These are phyloP conservation scores for Ardeotis arabs DNA, from an alignment of 2,113 vertebrate species.

Conservation along the genomic window DNA sequence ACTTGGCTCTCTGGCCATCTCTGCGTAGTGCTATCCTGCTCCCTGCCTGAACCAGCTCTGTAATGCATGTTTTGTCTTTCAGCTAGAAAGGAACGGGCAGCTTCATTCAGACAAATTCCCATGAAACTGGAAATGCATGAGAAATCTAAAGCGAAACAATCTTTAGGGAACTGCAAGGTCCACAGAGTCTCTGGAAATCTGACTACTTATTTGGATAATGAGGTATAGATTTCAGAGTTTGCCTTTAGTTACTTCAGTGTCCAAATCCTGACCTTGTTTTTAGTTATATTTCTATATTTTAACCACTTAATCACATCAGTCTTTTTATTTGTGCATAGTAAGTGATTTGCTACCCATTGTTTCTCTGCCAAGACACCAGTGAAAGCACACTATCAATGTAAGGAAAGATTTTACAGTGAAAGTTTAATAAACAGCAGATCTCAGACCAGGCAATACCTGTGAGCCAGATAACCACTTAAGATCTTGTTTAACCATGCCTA, in stretches of 20 bases:
- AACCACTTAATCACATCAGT: neutral
- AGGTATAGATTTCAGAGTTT: neutral
- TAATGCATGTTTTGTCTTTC: neutral
- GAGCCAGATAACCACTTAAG: neutral
- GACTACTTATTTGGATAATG: neutral
- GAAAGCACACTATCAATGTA: neutral
- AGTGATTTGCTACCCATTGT: neutral
- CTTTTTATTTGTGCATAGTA: neutral
- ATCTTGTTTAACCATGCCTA: neutral
- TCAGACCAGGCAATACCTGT: neutral
- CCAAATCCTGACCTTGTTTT: neutral
- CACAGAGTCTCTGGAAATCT: neutral
- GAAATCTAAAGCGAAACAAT: neutral
- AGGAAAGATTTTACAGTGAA: neutral
- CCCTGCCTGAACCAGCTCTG: neutral
- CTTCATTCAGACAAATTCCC: neutral
- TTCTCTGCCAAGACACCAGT: neutral
- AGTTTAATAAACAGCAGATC: neutral
- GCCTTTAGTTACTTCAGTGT: neutral
- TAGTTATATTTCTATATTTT: neutral
- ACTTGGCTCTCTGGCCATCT: neutral
- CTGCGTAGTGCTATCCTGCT: neutral
- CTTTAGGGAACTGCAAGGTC: neutral
- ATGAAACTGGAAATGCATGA: neutral
- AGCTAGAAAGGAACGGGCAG: neutral